phyloP scores from a whole-genome alignment of 2,113 vertebrate species.

The Pseudorasbora parva region DNA sequence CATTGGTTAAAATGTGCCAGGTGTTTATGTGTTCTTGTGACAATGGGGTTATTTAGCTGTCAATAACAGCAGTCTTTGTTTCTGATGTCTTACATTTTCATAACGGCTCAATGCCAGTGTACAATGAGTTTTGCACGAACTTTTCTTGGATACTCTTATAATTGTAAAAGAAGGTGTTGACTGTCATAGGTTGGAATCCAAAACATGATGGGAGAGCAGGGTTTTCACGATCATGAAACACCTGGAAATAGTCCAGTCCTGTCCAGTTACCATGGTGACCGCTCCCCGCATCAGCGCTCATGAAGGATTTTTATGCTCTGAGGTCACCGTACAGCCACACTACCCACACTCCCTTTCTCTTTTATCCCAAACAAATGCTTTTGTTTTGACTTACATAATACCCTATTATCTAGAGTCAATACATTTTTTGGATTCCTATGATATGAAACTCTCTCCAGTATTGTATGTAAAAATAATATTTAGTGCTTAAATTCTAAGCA shows the following conservation, averaged over 20 bases:
- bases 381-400: constrained; percentile 12
- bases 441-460: constrained; percentile 8
- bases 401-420: constrained; percentile 12
- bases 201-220: background rate
- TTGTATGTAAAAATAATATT: background rate
- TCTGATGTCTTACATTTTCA: too few relatives aligned
- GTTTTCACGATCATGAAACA: background rate
- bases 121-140: too few relatives aligned
- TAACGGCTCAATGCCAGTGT: too few relatives aligned
- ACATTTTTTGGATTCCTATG: constrained; percentile 6
- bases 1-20: background rate
- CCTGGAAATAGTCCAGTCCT: background rate
- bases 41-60: background rate
- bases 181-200: background rate
- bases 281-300: background rate
- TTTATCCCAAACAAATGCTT: constrained; percentile 3
- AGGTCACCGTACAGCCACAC: constrained; percentile 11
- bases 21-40: too few relatives aligned
- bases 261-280: background rate
- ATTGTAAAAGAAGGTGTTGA: background rate
- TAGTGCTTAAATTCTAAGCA: background rate
- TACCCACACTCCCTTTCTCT: background rate
- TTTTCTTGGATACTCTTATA: background rate
- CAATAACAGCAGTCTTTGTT: background rate
- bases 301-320: constrained; percentile 16